Evolutionary conservation across 2,888 invertebrate genomes (phyloP).

Genomic region (Liodrosophila aerea): DNA sequence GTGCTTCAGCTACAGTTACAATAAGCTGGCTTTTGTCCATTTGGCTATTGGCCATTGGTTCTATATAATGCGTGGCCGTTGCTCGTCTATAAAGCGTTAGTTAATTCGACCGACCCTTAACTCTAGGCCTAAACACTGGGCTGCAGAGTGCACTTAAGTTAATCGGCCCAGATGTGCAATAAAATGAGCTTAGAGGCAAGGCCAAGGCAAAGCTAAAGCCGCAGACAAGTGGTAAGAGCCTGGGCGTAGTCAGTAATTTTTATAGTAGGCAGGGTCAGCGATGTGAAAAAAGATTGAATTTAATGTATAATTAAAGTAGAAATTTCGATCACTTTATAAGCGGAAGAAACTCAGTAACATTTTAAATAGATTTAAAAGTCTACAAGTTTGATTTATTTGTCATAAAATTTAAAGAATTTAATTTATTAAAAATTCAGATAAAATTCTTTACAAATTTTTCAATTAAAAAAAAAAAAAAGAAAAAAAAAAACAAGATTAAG

Average conservation of each 20-base stretch:
- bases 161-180: conserved; percentile 47
- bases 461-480: too few species aligned
- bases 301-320: too few species aligned
- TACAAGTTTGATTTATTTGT: too few species aligned
- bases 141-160: conserved; percentile 65
- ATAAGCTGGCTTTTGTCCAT: too few species aligned
- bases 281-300: too few species aligned
- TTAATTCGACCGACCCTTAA: conserved; percentile 43
- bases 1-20: conserved; percentile 4
- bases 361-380: too few species aligned
- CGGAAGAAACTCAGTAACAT: too few species aligned
- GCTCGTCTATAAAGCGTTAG: conserved; percentile 15
- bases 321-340: too few species aligned
- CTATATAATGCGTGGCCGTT: conserved; percentile 28
- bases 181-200: conserved; percentile 41
- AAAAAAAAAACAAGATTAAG: too few species aligned
- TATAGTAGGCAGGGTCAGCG: conserved; percentile 2
- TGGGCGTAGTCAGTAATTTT: conserved; percentile 15
- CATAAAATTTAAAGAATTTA: too few species aligned
- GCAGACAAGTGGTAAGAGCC: conserved; percentile 14
- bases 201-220: conserved; percentile 2
- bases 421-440: too few species aligned
- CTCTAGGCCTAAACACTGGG: conserved; percentile 29
- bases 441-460: too few species aligned
- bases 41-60: conserved; percentile 23